These are phyloP conservation scores for Melieria crassipennis DNA, from an alignment of 2,888 invertebrate genomes.

Conservation along the genomic window DNA sequence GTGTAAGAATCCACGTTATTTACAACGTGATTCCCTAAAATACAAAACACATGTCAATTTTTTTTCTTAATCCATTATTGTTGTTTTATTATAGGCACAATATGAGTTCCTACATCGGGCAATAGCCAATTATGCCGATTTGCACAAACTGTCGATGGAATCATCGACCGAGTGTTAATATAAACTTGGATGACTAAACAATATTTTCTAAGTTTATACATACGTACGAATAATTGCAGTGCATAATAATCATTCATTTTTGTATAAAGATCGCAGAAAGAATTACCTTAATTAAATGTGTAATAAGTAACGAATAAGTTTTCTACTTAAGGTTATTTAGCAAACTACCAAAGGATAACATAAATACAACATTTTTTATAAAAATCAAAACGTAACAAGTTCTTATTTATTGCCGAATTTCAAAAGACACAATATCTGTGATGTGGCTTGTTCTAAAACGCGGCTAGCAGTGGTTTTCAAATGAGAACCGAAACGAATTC, in stretches of 20 bases:
- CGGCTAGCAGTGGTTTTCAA: no score
- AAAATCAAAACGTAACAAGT: not conserved
- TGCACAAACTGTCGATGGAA: conserved; percentile 75
- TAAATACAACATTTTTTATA: conserved; percentile 38
- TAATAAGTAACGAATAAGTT: conserved; percentile 35
- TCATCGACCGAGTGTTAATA: conserved; percentile 51
- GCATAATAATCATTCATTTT: conserved; percentile 38
- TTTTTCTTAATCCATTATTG: not conserved
- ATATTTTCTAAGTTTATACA: conserved; percentile 38
- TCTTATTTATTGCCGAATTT: no score
- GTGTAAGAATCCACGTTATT: no score
- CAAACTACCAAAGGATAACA: conserved; percentile 46
- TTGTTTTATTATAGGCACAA: conserved; percentile 73
- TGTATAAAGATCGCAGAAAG: conserved; percentile 41
- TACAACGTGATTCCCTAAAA: no score
- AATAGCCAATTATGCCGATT: conserved; percentile 87
- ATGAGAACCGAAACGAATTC: no score
- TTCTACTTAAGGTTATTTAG: conserved; percentile 43
- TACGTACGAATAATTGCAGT: conserved; percentile 37
- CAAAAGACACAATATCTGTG: no score
- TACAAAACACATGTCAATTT: not conserved
- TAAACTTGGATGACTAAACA: conserved; percentile 31
- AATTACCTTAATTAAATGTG: conserved; percentile 37
- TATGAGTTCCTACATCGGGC: conserved; percentile 94
- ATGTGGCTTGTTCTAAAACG: no score